Conservation (phyloP, 1,140 invertebrate species). For the Panonychus citri region DNA sequence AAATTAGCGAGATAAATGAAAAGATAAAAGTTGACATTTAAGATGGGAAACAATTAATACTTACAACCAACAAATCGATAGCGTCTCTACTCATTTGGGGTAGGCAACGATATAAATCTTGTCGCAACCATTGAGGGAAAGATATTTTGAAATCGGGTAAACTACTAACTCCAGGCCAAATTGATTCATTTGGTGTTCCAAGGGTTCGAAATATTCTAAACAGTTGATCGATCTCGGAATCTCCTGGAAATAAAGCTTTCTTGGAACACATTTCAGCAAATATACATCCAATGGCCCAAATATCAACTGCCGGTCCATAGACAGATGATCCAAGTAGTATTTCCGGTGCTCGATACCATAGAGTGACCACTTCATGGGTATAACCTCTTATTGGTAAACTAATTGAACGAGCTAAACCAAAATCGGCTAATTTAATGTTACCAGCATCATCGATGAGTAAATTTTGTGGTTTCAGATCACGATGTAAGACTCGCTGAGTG, state of each 20-base stretch:
- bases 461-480: constrained; percentile 81
- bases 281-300: constrained; percentile 91
- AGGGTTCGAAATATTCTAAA: constrained; percentile 73
- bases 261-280: constrained; percentile 70
- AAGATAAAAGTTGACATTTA: constrained; percentile 7
- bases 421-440: constrained; percentile 68
- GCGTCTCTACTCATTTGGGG: constrained; percentile 32
- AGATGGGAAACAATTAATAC: neutral
- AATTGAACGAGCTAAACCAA: constrained; percentile 62
- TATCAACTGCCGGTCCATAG: constrained; percentile 69
- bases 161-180: constrained; percentile 65
- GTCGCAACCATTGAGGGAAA: constrained; percentile 58
- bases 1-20: neutral
- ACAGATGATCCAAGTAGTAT: constrained; percentile 69
- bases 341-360: constrained; percentile 92
- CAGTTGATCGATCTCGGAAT: constrained; percentile 90
- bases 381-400: constrained; percentile 56
- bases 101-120: constrained; percentile 24
- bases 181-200: constrained; percentile 69
- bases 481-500: constrained; percentile 53
- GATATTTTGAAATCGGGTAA: constrained; percentile 65
- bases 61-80: constrained; percentile 43
- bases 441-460: constrained; percentile 52
- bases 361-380: constrained; percentile 79
- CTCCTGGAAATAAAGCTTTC: constrained; percentile 65